Conservation (phyloP, 2,888 invertebrate genomes). For the Phaedon cochleariae region DNA sequence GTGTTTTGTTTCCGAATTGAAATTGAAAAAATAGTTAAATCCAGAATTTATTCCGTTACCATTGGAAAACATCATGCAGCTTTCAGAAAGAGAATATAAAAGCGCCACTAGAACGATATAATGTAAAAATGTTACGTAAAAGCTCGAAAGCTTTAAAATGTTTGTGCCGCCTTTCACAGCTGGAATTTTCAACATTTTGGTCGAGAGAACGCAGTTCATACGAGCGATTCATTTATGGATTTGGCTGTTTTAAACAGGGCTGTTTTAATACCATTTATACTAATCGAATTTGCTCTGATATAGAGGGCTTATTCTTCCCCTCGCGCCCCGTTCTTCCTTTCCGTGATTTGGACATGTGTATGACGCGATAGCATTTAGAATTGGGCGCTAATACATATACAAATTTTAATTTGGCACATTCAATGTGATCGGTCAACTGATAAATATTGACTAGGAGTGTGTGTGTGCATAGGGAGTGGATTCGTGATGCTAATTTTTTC, state of each 20-base stretch:
- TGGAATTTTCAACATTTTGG: slow-evolving; percentile 47
- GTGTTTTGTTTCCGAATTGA: background rate
- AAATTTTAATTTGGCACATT: slow-evolving; percentile 59
- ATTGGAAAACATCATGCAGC: background rate
- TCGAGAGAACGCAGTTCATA: slow-evolving; percentile 33
- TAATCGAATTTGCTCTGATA: slow-evolving; percentile 67
- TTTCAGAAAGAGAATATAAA: background rate
- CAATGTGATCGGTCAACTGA: slow-evolving; percentile 60
- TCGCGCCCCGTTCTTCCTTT: slow-evolving; percentile 33
- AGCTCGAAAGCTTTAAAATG: slow-evolving; percentile 36
- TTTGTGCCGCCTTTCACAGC: slow-evolving; percentile 36
- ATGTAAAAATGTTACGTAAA: slow-evolving; percentile 23
- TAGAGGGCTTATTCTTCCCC: slow-evolving; percentile 46
- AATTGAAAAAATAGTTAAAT: background rate
- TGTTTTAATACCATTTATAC: slow-evolving; percentile 70
- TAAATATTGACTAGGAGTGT: slow-evolving; percentile 57
- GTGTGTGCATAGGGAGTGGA: slow-evolving; percentile 38
- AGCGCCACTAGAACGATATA: background rate
- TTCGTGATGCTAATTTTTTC: slow-evolving; percentile 55
- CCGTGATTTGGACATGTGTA: slow-evolving; percentile 51
- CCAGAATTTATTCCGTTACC: background rate
- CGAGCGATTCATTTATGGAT: slow-evolving; percentile 47
- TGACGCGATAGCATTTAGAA: slow-evolving; percentile 57
- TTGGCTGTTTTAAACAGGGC: slow-evolving; percentile 63
- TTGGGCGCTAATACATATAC: slow-evolving; percentile 56